These are phyloP conservation scores for Rhinichthys klamathensis DNA, from an alignment of 2,113 vertebrate genomes.

Conservation along the genomic window DNA sequence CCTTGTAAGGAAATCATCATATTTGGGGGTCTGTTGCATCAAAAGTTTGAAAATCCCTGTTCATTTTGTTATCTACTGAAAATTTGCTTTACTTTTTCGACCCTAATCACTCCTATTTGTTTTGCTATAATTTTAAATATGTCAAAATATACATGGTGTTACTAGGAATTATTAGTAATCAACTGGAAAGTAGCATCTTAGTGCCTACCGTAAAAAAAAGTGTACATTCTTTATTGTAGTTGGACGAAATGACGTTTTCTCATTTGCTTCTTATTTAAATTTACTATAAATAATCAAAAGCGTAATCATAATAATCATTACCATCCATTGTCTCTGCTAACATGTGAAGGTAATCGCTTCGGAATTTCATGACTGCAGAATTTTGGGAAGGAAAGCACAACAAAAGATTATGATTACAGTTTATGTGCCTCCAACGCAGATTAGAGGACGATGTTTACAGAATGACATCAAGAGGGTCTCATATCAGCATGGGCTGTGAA, in stretches of 20 bases:
- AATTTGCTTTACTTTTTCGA: background rate
- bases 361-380: constrained; percentile 23
- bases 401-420: constrained; percentile 34
- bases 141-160: background rate
- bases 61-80: background rate
- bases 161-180: background rate
- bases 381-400: constrained; percentile 3
- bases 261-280: constrained; percentile 19
- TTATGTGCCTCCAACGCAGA: constrained; percentile 25
- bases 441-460: constrained; percentile 36
- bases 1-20: background rate
- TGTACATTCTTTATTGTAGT: background rate
- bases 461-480: constrained; percentile 28
- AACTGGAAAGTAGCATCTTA: background rate
- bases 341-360: constrained; percentile 3
- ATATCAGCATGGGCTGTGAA: constrained; percentile 23
- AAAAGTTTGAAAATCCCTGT: background rate
- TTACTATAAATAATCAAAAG: constrained; percentile 10
- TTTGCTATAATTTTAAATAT: background rate
- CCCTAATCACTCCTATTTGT: background rate
- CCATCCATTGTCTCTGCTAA: background rate
- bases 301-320: background rate
- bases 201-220: background rate
- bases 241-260: background rate
- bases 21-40: background rate